Conservation (phyloP, 2,797 vertebrate species). For the Labeo calbasu region DNA sequence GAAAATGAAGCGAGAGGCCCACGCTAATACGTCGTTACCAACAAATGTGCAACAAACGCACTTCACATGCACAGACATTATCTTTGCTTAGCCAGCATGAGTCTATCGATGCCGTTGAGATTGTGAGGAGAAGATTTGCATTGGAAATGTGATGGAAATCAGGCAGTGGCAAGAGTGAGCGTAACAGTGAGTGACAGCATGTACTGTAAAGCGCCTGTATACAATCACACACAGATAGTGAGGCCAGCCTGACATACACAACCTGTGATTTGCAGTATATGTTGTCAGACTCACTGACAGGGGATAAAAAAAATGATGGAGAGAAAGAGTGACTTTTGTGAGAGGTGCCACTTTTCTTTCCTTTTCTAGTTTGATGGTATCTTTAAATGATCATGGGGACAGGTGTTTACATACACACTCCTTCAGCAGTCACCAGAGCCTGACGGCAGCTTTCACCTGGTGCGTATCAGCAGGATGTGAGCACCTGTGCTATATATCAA, state of each 20-base stretch:
- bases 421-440: slow-evolving; percentile 47
- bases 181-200: slow-evolving; percentile 48
- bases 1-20: slow-evolving; percentile 6
- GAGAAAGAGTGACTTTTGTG: slow-evolving; percentile 49
- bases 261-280: slow-evolving; percentile 38
- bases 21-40: neutral
- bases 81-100: slow-evolving; percentile 30
- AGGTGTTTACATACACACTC: slow-evolving; percentile 62
- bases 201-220: slow-evolving; percentile 28
- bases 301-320: slow-evolving; percentile 55
- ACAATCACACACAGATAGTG: slow-evolving; percentile 48
- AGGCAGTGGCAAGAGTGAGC: slow-evolving; percentile 22
- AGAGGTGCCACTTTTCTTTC: slow-evolving; percentile 56
- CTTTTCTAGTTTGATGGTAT: slow-evolving; percentile 62
- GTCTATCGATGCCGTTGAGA: slow-evolving; percentile 35
- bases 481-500: slow-evolving; percentile 11
- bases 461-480: slow-evolving; percentile 56
- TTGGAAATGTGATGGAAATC: slow-evolving; percentile 45
- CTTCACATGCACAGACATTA: slow-evolving; percentile 22
- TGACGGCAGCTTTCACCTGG: slow-evolving; percentile 50
- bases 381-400: slow-evolving; percentile 59
- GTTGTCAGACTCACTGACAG: slow-evolving; percentile 72
- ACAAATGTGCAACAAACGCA: slow-evolving; percentile 5
- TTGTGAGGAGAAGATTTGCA: slow-evolving; percentile 42
- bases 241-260: slow-evolving; percentile 36